Base-by-base conservation (phyloP, 2,797 vertebrate species). In the Pelobates cultripes region DNA sequence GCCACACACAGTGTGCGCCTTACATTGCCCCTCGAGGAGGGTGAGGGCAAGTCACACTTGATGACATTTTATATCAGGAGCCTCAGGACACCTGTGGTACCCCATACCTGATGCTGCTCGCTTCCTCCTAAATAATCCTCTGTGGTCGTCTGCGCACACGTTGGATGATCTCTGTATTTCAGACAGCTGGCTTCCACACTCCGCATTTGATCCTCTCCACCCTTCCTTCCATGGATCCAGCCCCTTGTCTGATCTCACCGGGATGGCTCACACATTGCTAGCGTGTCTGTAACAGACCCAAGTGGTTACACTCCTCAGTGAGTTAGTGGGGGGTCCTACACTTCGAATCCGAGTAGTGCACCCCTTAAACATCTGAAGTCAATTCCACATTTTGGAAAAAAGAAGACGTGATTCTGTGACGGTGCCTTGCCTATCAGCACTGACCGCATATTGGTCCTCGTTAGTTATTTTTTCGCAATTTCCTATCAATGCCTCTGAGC, bases 161-260 rank as follows among this genome's bases (percentile, higher is more conserved):
- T 28, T 28, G 28, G 28, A 28, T 2, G 28, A 14, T 60, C 17
- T 53, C 5, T 45, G 7, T 28, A 45, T 68, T 67, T 45, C 42
- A 4, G 8, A 6, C 15, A 15, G 44, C 70, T 72, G 72, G 60
- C 41, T 68, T 70, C 66, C 55, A 74, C 64, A 57, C 51, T 43
- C 45, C 55, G 55, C 17, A 57, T 57, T 53, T 61, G 4, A 14
- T 1, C 14, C 6, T 74, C 81, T 44, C 81, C 81, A 70, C 81
- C 79, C 81, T 70, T 43, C 66, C 12, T 17, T 87, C 86, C 85
- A 73, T 8, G 0, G 67, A 79, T 85, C 86, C 88, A 86, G 84
- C 44, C 57, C 79, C 85, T 64, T 40, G 61, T 79, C n/a, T 45
- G 6, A 61, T 66, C 10, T 83, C 60, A 8, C 76, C 40, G 53